These are phyloP conservation scores for Mus pahari DNA, from an alignment of 2,113 vertebrate species.

Conservation along the genomic window DNA sequence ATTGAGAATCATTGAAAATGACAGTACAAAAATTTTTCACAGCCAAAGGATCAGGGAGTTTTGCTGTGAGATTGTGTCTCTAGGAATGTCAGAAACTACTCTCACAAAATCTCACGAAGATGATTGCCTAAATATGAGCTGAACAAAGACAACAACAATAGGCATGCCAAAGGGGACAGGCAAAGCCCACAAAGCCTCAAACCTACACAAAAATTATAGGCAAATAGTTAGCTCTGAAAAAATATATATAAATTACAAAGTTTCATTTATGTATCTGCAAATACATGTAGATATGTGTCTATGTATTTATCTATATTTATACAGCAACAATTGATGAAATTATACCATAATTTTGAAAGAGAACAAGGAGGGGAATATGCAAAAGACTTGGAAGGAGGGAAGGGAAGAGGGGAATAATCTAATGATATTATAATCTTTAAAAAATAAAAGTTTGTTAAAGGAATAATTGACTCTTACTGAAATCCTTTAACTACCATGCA, in stretches of 20 bases:
- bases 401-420: neutral
- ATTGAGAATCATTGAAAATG: neutral
- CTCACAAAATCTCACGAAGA: neutral
- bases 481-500: neutral
- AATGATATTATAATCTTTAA: neutral
- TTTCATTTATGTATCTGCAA: neutral
- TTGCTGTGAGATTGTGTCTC: neutral
- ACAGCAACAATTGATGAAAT: neutral
- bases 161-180: neutral
- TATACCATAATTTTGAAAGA: neutral
- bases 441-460: constrained; percentile 39
- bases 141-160: neutral
- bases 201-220: neutral
- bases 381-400: neutral
- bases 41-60: neutral
- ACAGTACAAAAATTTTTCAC: neutral
- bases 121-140: neutral
- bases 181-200: neutral
- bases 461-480: neutral
- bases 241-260: neutral
- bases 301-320: neutral
- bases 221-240: neutral
- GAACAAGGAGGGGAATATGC: neutral
- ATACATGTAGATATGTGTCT: neutral
- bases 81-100: neutral